phyloP scores from a whole-genome alignment of 2,113 vertebrate genomes.

The Alethe diademata region DNA sequence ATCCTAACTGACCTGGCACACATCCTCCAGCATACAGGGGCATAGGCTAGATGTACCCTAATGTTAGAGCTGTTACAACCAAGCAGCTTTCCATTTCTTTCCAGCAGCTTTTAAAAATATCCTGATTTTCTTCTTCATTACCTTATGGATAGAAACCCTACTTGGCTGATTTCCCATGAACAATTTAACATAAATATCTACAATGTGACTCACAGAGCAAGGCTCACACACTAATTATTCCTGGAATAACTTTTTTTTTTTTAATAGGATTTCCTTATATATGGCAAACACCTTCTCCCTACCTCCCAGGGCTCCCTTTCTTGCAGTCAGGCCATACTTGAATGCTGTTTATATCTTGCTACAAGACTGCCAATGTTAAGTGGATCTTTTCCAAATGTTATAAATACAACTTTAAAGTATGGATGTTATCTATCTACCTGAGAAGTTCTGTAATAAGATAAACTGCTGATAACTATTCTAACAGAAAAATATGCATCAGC shows the following conservation, averaged over 20 bases:
- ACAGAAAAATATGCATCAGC: conserved; percentile 10
- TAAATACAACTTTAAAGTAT: not conserved
- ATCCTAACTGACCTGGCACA: not conserved
- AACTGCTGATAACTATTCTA: conserved; percentile 9
- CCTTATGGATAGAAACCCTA: not conserved
- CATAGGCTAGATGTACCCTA: not conserved
- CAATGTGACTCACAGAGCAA: not conserved
- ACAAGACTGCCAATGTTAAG: not conserved
- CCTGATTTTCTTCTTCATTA: not conserved
- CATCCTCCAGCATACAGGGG: not conserved
- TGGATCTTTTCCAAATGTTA: not conserved
- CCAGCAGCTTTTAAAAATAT: not conserved
- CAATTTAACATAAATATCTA: not conserved
- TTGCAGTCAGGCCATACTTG: not conserved
- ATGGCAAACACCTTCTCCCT: not conserved
- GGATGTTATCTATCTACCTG: not conserved
- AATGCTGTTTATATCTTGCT: not conserved
- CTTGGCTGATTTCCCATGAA: not conserved
- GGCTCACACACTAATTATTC: not conserved
- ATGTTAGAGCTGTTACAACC: not conserved
- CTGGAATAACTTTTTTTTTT: not conserved
- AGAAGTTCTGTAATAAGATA: conserved; percentile 4
- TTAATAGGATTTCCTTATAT: not conserved
- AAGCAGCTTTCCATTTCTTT: not conserved
- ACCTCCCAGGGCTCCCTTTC: not conserved